These are phyloP conservation scores for Neuroterus valhalla DNA, from an alignment of 1,140 invertebrate species.

Conservation along the genomic window DNA sequence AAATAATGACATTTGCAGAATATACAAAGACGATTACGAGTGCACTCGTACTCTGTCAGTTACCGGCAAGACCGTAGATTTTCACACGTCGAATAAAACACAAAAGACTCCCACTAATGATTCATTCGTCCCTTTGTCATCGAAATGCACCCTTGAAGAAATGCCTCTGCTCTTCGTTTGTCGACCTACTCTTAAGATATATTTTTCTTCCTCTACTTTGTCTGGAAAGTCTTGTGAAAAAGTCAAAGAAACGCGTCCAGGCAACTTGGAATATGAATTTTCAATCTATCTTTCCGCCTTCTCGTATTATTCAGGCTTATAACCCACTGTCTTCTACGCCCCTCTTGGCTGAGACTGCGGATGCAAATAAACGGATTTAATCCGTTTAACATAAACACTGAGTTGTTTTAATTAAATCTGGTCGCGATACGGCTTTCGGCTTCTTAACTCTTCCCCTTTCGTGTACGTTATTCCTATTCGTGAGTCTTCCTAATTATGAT, in stretches of 20 bases:
- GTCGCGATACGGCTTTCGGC: slow-evolving; percentile 42
- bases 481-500: background rate
- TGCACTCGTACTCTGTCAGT: slow-evolving; percentile 28
- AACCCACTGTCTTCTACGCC: slow-evolving; percentile 43
- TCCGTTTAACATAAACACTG: slow-evolving; percentile 63
- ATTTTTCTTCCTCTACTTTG: slow-evolving; percentile 32
- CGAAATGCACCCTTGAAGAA: slow-evolving; percentile 12
- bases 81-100: slow-evolving; percentile 43
- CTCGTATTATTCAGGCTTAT: slow-evolving; percentile 62
- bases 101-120: slow-evolving; percentile 40
- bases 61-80: slow-evolving; percentile 44
- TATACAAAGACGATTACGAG: slow-evolving; percentile 20
- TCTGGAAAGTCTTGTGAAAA: slow-evolving; percentile 38
- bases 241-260: slow-evolving; percentile 42
- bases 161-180: slow-evolving; percentile 42
- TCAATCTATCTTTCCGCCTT: slow-evolving; percentile 39
- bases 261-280: slow-evolving; percentile 48
- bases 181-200: slow-evolving; percentile 17
- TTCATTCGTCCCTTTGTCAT: slow-evolving; percentile 42
- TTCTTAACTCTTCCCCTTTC: slow-evolving; percentile 36
- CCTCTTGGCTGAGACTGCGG: slow-evolving; percentile 42
- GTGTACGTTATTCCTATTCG: slow-evolving; percentile 20
- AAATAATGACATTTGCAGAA: slow-evolving; percentile 22
- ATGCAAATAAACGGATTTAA: slow-evolving; percentile 63
- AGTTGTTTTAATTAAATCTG: slow-evolving; percentile 61